Evolutionary conservation across 2,888 invertebrate genomes (phyloP).

Genomic region (Erebia aethiops): DNA sequence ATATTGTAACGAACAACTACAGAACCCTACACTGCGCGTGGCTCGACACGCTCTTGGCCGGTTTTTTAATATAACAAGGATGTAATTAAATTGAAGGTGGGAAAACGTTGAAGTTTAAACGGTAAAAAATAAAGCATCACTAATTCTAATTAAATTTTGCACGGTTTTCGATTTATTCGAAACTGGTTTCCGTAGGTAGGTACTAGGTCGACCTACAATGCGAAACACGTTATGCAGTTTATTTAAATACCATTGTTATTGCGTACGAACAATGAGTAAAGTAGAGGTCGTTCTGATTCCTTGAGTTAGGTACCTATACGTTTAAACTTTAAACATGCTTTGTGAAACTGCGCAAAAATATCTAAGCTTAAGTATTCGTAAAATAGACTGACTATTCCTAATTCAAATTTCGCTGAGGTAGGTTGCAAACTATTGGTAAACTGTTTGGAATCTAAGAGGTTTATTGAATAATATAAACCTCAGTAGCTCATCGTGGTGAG

Average conservation of each 20-base stretch:
- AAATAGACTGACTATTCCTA: neutral
- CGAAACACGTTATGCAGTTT: conserved; percentile 8
- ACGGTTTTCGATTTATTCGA: neutral
- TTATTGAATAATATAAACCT: too few species aligned
- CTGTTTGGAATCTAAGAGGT: too few species aligned
- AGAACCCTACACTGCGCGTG: too few species aligned
- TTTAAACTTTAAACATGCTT: neutral
- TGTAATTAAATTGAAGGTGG: too few species aligned
- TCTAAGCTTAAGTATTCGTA: neutral
- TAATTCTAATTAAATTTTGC: neutral
- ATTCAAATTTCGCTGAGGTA: too few species aligned
- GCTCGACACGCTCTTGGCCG: too few species aligned
- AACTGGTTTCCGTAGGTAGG: neutral
- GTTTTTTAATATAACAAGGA: too few species aligned
- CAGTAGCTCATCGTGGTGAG: too few species aligned
- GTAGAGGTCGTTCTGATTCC: conserved; percentile 5
- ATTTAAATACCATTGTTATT: conserved; percentile 11
- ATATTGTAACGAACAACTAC: too few species aligned
- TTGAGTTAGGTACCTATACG: neutral
- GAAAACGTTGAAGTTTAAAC: too few species aligned
- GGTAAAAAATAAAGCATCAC: too few species aligned
- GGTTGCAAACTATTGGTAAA: too few species aligned
- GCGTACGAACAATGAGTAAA: neutral
- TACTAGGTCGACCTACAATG: conserved; percentile 4
- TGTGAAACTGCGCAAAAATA: neutral